These are phyloP conservation scores for Cloeon dipterum DNA, from an alignment of 2,888 invertebrate genomes.

Conservation along the genomic window DNA sequence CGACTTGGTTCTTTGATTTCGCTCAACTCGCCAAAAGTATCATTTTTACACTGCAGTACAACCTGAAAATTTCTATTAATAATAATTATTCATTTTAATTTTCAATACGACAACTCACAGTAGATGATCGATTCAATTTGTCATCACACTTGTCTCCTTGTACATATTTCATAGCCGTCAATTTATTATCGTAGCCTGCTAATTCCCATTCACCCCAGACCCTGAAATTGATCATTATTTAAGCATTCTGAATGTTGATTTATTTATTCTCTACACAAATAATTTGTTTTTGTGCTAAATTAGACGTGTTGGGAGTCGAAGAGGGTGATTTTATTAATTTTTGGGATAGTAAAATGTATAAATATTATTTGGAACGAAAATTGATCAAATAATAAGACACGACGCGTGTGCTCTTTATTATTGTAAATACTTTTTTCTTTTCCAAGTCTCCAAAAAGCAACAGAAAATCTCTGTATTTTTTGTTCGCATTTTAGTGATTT, in stretches of 20 bases:
- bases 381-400: not conserved
- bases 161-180: constrained; percentile 3
- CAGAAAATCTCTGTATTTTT: too few relatives aligned
- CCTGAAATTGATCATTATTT: not conserved
- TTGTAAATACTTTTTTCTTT: not conserved
- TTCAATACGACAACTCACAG: too few relatives aligned
- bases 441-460: not conserved
- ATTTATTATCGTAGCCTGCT: constrained; percentile 4
- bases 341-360: not conserved
- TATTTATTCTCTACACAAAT: not conserved
- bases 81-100: too few relatives aligned
- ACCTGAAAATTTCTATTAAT: too few relatives aligned
- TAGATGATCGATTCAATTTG: not conserved
- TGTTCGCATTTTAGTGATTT: too few relatives aligned
- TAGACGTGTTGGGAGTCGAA: too few relatives aligned
- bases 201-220: constrained; percentile 6
- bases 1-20: not conserved
- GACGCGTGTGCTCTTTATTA: not conserved
- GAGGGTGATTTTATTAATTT: too few relatives aligned
- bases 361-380: not conserved
- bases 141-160: constrained; percentile 5
- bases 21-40: not conserved
- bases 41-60: not conserved
- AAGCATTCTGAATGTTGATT: not conserved
- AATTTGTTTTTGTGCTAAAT: too few relatives aligned